phyloP scores from a whole-genome alignment of 2,113 vertebrate genomes.

The Poeciliopsis turrubarensis region DNA sequence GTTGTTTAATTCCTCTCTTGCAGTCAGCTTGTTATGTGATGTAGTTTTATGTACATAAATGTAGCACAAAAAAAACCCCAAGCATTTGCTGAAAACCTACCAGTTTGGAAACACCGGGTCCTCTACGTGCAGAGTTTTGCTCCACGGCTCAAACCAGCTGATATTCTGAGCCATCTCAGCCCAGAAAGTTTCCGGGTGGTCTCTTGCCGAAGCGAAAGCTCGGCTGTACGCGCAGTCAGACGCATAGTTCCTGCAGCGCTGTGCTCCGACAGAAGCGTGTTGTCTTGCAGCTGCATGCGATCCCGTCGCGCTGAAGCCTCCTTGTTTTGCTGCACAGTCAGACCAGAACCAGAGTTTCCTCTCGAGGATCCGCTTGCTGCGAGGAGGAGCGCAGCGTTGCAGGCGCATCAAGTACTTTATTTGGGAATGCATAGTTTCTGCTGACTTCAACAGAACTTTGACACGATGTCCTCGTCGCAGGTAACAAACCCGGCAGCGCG shows the following conservation, averaged over 20 bases:
- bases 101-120: conserved; percentile 81
- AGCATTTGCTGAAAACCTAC: conserved; percentile 62
- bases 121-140: conserved; percentile 70
- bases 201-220: conserved; percentile 68
- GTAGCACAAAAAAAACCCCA: background rate
- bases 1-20: background rate
- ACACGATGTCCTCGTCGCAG: background rate
- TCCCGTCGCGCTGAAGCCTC: background rate
- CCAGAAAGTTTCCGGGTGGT: conserved; percentile 77
- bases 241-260: conserved; percentile 22
- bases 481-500: background rate
- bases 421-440: conserved; percentile 43
- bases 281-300: background rate
- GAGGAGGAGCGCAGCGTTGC: background rate
- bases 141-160: conserved; percentile 80
- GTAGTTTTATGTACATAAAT: background rate
- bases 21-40: background rate
- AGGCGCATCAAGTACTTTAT: conserved; percentile 22
- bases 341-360: conserved; percentile 25
- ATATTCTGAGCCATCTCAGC: conserved; percentile 59
- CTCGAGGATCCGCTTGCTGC: background rate
- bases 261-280: background rate
- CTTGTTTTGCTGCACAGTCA: background rate
- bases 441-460: background rate
- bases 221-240: conserved; percentile 51